Evolutionary conservation across 2,888 invertebrate species (phyloP).

Genomic region (Drosophila prolongata): DNA sequence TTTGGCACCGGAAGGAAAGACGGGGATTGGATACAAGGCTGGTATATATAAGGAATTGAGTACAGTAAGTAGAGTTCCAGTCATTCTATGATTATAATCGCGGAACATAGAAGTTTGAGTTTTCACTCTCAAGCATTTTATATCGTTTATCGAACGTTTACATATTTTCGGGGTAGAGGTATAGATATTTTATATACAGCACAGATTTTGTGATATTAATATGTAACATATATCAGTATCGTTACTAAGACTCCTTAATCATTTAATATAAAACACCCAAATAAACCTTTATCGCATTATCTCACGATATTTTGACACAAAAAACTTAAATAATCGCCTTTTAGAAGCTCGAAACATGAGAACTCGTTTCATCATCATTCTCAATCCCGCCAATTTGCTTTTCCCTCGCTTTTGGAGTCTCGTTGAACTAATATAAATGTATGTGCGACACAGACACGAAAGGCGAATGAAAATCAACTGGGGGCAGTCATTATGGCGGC

Average conservation of each 20-base stretch:
- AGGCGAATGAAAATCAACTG: constrained; percentile 80
- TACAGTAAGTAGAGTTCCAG: too few species aligned
- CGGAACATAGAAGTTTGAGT: too few species aligned
- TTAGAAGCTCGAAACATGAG: background rate
- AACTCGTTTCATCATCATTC: constrained; percentile 11
- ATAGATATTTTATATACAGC: too few species aligned
- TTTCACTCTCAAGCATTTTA: too few species aligned
- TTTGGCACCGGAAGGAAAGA: constrained; percentile 8
- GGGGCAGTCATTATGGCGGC: constrained; percentile 80
- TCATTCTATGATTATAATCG: background rate
- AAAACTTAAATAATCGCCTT: background rate
- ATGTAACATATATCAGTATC: too few species aligned
- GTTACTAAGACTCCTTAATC: too few species aligned
- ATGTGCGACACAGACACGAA: constrained; percentile 72
- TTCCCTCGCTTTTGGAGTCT: constrained; percentile 14
- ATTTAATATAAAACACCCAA: background rate
- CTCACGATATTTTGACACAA: background rate
- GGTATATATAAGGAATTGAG: background rate
- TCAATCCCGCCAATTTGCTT: constrained; percentile 28
- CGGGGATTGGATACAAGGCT: background rate
- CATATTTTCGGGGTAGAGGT: too few species aligned
- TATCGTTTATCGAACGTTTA: too few species aligned
- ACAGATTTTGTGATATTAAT: too few species aligned
- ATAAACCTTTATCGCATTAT: background rate
- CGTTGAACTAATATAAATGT: constrained; percentile 71